A percentile compares a stretch with the other conserved stretches of the same genome.
Conservation (phyloP, 2,888 invertebrate species). For the Mesorhabditis spiculigera region DNA sequence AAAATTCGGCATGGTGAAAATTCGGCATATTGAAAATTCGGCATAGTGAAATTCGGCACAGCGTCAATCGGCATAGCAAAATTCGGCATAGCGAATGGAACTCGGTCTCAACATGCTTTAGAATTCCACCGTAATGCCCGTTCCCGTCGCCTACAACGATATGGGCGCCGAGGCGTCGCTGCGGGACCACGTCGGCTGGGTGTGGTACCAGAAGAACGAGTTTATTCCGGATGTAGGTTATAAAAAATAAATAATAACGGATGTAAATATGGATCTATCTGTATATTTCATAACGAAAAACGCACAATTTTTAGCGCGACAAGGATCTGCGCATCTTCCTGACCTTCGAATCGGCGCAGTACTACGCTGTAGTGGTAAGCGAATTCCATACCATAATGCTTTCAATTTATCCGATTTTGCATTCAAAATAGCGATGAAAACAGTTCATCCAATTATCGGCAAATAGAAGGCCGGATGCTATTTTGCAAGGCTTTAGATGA, state of each 20-base stretch:
- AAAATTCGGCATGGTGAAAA: no score
- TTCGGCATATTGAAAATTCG: no score
- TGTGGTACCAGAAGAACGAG: slow-evolving; percentile 74
- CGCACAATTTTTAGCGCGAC: background rate
- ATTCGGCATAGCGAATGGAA: no score
- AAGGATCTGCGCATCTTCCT: background rate
- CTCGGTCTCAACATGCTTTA: slow-evolving; percentile 25
- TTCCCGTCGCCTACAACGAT: slow-evolving; percentile 92
- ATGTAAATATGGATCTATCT: background rate
- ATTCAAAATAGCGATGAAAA: no score
- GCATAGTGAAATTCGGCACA: no score
- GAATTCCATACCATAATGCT: no score
- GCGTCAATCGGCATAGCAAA: no score
- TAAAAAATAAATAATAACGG: no score
- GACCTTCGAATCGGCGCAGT: slow-evolving; percentile 5
- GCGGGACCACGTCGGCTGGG: slow-evolving; percentile 88
- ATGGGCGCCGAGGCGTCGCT: slow-evolving; percentile 76
- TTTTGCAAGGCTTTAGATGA: no score
- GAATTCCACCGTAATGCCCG: slow-evolving; percentile 73
- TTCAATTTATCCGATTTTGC: no score
- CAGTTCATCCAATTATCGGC: no score
- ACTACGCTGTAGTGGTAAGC: slow-evolving; percentile 4
- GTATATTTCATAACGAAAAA: background rate
- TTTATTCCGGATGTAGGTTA: background rate
- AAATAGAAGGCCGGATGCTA: no score